Percentiles rank a stretch among this genome's conserved stretches.
Conservation (phyloP, 2,888 invertebrate genomes). For the Tetragonula carbonaria region DNA sequence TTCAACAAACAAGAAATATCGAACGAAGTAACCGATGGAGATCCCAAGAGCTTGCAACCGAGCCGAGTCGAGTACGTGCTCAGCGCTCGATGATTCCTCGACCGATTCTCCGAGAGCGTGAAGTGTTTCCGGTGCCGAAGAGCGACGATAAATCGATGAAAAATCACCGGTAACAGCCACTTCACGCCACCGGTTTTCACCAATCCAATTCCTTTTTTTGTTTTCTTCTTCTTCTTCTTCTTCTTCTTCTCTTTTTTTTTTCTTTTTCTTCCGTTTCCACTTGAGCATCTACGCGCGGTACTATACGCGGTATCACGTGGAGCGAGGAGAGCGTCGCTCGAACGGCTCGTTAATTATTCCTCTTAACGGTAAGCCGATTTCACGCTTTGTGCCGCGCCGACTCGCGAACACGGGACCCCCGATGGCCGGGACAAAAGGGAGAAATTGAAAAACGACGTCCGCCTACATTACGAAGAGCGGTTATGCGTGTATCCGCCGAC, state of each 20-base stretch:
- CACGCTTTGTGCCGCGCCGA: conserved; percentile 53
- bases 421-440: conserved; percentile 36
- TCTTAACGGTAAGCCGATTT: conserved; percentile 50
- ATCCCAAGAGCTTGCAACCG: background rate
- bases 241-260: conserved; percentile 19
- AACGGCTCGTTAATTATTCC: conserved; percentile 65
- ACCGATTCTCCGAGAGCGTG: conserved; percentile 15
- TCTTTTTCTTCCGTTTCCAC: conserved; percentile 67
- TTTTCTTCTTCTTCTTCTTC: conserved; percentile 30
- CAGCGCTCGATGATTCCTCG: conserved; percentile 22
- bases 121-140: conserved; percentile 48
- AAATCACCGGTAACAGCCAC: conserved; percentile 24
- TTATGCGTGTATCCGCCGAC: conserved; percentile 37
- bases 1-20: background rate
- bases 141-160: conserved; percentile 39
- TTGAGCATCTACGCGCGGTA: conserved; percentile 22
- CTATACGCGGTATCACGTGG: conserved; percentile 30
- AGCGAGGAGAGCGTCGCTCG: conserved; percentile 45
- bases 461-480: conserved; percentile 9
- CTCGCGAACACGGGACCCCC: conserved; percentile 22
- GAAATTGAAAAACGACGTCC: conserved; percentile 51
- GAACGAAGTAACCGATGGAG: background rate
- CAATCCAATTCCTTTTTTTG: conserved; percentile 6
- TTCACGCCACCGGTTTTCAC: background rate
- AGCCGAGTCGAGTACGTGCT: conserved; percentile 4